Conservation (phyloP, 2,888 invertebrate species). For the Nomada flava region DNA sequence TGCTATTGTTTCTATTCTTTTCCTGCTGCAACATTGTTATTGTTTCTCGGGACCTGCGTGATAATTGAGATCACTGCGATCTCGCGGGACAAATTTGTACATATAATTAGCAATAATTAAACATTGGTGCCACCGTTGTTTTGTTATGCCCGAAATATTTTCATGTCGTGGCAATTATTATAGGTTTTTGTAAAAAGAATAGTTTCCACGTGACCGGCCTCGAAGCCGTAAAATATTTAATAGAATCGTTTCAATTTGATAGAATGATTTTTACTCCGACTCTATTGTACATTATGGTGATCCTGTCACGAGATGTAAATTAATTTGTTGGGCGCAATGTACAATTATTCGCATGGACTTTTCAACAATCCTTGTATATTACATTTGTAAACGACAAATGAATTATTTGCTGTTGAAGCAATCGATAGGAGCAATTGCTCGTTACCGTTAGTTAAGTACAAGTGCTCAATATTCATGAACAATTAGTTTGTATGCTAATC, state of each 20-base stretch:
- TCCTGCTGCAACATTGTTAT: not conserved
- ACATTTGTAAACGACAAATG: not conserved
- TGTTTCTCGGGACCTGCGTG: not conserved
- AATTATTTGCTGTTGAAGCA: constrained; percentile 11
- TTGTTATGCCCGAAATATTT: not conserved
- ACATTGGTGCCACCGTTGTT: not conserved
- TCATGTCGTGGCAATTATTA: not conserved
- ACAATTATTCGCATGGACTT: constrained; percentile 27
- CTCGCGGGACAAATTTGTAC: not conserved
- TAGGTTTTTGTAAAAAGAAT: constrained; percentile 1
- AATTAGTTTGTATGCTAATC: constrained; percentile 2
- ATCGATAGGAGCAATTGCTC: not conserved
- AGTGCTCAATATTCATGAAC: constrained; percentile 10
- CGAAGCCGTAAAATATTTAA: constrained; percentile 25
- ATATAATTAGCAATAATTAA: not conserved
- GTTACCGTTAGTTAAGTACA: constrained; percentile 12
- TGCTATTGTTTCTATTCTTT: constrained; percentile 7
- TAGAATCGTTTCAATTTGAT: not conserved
- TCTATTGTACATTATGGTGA: not conserved
- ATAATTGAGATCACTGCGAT: constrained; percentile 2
- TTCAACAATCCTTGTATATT: not conserved
- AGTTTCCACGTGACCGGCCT: constrained; percentile 61
- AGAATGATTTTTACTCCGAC: not conserved
- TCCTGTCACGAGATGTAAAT: constrained; percentile 14
- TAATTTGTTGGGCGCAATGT: constrained; percentile 33